Evolutionary conservation across 2,113 vertebrate species (phyloP), one percentile per base, ranked within the genome.

Genomic region (Thryonomys swinderianus): DNA sequence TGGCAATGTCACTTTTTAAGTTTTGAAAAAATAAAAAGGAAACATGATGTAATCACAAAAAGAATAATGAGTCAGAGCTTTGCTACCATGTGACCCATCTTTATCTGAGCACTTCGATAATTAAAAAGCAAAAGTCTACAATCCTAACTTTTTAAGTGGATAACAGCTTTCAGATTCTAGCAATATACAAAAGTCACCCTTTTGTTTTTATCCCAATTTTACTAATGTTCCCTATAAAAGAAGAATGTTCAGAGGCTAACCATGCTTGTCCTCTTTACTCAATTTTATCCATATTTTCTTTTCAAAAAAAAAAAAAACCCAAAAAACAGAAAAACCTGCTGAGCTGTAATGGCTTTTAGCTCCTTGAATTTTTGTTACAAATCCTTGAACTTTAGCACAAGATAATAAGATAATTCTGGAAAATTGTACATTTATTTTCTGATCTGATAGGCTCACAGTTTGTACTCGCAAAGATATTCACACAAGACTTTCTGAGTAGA

Each of bases 401-500:
- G 73, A 32, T 21, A 93, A 59, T 57, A 16, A 95, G 71, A 95
- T 40, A 90, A 91, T 85, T 95, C 25, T 20, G 59, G 57, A 88
- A 97, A 59, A 17, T 64, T 82, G 88, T 80, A 0, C 23, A 53
- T 96, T 93, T 93, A 40, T 95, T 96, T 96, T 97, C n/a, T 90
- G 2, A 71, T 95, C 95, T 88, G 76, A 11, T 73, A 93, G 45
- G 32, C 25, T 0, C 18, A 21, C n/a, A 4, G 88, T 84, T 95
- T 96, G 1, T 21, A 27, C 82, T 96, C 55, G 91, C 57, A 93
- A 78, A 71, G 48, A 61, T 94, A 96, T 96, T 96, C 86, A 97
- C 17, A 62, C 95, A 96, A 97, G 67, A 97, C 96, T 97, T 97
- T 88, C 20, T 96, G 86, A 88, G 45, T 95, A 97, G 96, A 97